A percentile compares a stretch with the other conserved stretches of the same genome.
Evolutionary conservation across 2,888 invertebrate species (phyloP).

Genomic region (Trisateles emortualis): DNA sequence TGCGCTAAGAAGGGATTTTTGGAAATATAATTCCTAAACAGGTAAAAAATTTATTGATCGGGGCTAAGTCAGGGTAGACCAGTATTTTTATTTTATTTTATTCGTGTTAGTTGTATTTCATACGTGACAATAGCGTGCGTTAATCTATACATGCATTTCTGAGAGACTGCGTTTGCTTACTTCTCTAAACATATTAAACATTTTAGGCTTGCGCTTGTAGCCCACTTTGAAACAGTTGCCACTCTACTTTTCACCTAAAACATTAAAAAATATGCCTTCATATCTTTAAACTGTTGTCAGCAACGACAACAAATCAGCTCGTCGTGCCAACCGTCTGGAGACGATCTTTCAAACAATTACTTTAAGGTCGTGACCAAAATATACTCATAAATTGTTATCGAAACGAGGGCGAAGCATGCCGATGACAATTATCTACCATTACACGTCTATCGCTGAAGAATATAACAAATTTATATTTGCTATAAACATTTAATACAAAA

Average conservation of each 20-base stretch:
- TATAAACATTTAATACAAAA: conserved; percentile 6
- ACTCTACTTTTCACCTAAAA: background rate
- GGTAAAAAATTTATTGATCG: no score
- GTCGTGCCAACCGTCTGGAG: conserved; percentile 59
- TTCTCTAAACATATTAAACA: no score
- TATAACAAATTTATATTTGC: conserved; percentile 10
- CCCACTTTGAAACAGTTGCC: background rate
- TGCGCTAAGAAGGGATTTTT: no score
- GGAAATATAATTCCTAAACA: no score
- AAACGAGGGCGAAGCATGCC: conserved; percentile 65
- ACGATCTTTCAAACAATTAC: conserved; percentile 70
- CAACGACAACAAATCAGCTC: conserved; percentile 52
- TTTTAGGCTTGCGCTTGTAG: no score
- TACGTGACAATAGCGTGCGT: no score
- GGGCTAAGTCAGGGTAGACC: no score
- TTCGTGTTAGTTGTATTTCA: no score
- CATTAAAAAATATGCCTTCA: conserved; percentile 30
- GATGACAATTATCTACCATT: conserved; percentile 79
- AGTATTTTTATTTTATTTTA: no score
- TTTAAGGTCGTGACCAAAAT: conserved; percentile 76
- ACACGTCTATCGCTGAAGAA: conserved; percentile 56
- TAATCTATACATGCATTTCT: no score
- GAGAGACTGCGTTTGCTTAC: no score
- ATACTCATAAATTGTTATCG: conserved; percentile 73
- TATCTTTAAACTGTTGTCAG: conserved; percentile 30